Evolutionary conservation across 2,797 vertebrate species (phyloP), one percentile per base, ranked within the genome.

Genomic region (Xenopus petersii): DNA sequence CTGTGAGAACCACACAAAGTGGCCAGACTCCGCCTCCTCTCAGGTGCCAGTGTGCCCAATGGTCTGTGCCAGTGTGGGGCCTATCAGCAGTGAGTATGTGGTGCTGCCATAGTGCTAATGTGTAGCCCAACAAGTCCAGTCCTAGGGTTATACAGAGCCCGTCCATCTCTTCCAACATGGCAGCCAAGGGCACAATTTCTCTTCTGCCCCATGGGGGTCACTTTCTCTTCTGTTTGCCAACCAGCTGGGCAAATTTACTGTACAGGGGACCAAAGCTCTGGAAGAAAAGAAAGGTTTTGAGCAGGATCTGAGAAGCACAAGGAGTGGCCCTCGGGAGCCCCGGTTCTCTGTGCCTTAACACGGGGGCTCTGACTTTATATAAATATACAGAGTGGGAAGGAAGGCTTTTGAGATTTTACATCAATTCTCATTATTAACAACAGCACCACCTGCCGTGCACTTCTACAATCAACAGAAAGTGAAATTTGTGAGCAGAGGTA

Each of bases 211-310:
- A 61, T 10, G 59, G 15, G 33, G 26, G 30, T 75, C 24, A 75
- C 24, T 65, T 70, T 63, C 48, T 75, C 67, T 70, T 75, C 42
- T 36, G 67, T 48, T 65, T 75, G 26, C 51, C 30, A 64, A 75
- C 59, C 1, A 75, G 62, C 1, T 12, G 13, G 4, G 70, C 47
- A 59, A 70, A 49, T 21, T 7, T 13, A 15, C 30, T 15, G 16
- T 70, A 75, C 0, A 49, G 21, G 1, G 15, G 51, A 0, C 54
- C 61, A n/a, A 70, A 75, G 26, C 46, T 75, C 74, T 75, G 10
- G 7, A 17, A 56, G 17, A 48, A 12, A 46, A 62, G 12, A 26
- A 15, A 26, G 49, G 49, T 1, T 4, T 30, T 51, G 15, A 51
- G 11, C 6, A 12, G 11, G 15, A 11, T 11, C 48, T 49, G 48